Evolutionary conservation across 2,113 vertebrate genomes (phyloP), one percentile per base, ranked within the genome.

Genomic region (Dascyllus trimaculatus): DNA sequence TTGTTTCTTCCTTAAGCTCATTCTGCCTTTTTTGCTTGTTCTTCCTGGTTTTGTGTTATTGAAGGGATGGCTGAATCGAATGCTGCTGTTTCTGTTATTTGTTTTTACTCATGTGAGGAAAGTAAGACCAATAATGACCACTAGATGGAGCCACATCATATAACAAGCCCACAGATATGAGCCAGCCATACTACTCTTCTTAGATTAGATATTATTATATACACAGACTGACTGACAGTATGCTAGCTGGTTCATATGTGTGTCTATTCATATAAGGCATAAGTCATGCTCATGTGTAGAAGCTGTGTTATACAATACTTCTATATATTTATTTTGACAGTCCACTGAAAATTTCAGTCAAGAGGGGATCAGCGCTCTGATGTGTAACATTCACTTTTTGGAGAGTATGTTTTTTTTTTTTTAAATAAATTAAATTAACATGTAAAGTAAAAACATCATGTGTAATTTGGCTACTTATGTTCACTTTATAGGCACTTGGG

Each of bases 101-200:
- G 0, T 1, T 60, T 54, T 54, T 57, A 26, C 32, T 45, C n/a
- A 22, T 26, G 1, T 21, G 7, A 58, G 15, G 4, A 32, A 17
- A 53, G 26, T 22, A 17, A 11, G 5, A 46, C 43, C 24, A 64
- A 3, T 19, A 11, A 46, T 24, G 35, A 19, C 67, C 90, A 86
- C 80, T 54, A 90, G 90, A 75, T 89, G 76, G 88, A 72, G 85
- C 67, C 35, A 64, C 70, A 64, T 5, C 18, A 38, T 38, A 62
- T n/a, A 65, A n/a, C 2, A 49, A 60, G 13, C 0, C 2, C 13
- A 56, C 11, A 43, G 21, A 19, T 22, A 24, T 63, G 54, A 71
- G 13, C 61, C 5, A 63, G 18, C 62, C 60, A 6, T 54, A 14
- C n/a, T 69, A 24, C 24, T 48, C 21, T 69, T 38, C 22, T 38